Percentiles rank a stretch among this genome's conserved stretches.
phyloP scores from a whole-genome alignment of 1,140 invertebrate genomes.

The Campoletis sonorensis region DNA sequence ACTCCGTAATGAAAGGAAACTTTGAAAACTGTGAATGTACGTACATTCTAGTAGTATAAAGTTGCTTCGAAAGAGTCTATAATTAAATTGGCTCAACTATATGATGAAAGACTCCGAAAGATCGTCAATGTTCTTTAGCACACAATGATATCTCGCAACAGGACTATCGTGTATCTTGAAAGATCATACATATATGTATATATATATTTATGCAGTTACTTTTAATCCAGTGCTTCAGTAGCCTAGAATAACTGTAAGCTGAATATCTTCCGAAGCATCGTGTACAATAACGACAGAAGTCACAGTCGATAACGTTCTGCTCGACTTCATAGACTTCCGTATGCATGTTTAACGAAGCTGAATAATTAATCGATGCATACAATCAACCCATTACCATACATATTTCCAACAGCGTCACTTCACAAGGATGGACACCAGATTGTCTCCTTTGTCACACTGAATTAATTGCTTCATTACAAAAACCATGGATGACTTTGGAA shows the following conservation, averaged over 20 bases:
- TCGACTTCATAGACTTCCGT: constrained; percentile 35
- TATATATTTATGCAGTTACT: not conserved
- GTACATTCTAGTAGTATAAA: no score
- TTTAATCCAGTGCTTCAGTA: constrained; percentile 14
- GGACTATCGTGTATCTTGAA: no score
- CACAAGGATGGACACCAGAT: not conserved
- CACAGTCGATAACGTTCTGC: constrained; percentile 39
- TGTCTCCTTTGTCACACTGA: not conserved
- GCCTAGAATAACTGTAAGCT: constrained; percentile 20
- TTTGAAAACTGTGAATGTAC: no score
- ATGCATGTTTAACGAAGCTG: constrained; percentile 51
- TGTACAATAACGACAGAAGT: constrained; percentile 5
- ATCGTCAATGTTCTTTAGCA: no score
- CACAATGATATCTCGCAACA: no score
- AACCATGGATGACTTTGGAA: no score
- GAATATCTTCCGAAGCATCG: constrained; percentile 38
- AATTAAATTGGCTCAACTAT: no score
- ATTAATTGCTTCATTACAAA: not conserved
- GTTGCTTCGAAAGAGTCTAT: no score
- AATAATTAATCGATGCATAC: constrained; percentile 52
- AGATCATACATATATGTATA: not conserved
- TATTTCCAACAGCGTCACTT: constrained; percentile 37
- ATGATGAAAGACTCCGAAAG: no score
- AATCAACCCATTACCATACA: constrained; percentile 44
- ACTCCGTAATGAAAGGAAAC: no score